phyloP scores from a whole-genome alignment of 2,797 vertebrate species.

The Allobates femoralis region DNA sequence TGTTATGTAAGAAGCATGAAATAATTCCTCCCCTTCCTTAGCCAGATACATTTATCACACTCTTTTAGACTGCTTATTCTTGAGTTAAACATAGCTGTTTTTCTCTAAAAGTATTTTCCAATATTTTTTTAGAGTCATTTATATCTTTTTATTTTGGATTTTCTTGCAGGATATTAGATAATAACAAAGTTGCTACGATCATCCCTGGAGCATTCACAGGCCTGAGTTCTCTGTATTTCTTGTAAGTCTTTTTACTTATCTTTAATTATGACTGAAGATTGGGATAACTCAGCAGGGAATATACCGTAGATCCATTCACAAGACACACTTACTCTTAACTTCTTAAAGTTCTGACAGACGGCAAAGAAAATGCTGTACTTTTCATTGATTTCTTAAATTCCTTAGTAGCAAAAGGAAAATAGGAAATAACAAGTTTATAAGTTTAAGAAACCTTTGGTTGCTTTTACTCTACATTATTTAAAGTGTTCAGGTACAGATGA shows the following conservation, averaged over 20 bases:
- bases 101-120: background rate
- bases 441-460: background rate
- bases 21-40: background rate
- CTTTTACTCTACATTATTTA: background rate
- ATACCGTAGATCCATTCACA: background rate
- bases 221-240: constrained; percentile 71
- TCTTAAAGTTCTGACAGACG: background rate
- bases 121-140: background rate
- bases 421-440: background rate
- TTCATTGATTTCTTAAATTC: constrained; percentile 7
- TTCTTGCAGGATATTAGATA: constrained; percentile 69
- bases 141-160: background rate
- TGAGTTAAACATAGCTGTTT: background rate
- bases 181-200: constrained; percentile 69
- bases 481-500: background rate
- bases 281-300: background rate
- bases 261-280: background rate
- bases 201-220: constrained; percentile 67
- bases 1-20: background rate
- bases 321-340: background rate
- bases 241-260: constrained; percentile 68
- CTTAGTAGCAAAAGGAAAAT: background rate
- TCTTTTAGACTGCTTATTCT: background rate
- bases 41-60: background rate
- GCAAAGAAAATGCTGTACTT: background rate